Base-by-base conservation (phyloP, 2,888 invertebrate genomes). In the Carterocephalus palaemon region DNA sequence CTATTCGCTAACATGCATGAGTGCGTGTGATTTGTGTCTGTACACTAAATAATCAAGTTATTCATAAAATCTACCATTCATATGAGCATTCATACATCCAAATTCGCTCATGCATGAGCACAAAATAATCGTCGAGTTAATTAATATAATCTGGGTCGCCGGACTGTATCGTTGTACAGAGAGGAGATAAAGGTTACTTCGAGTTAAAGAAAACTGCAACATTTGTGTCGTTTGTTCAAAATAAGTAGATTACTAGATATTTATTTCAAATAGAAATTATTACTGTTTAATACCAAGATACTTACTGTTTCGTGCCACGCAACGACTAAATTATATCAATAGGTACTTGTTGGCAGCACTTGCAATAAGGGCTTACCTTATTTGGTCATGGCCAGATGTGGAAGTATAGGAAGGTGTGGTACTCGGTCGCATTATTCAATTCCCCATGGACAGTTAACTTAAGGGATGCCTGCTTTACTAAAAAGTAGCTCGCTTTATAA, bases 1-100 rank as follows among this genome's bases (percentile, higher is more conserved):
- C 62, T 59, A 64, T 76, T 67, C 62, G 67, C 62, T 59, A 64
- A 60, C 60, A 62, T 55, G 23, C 13, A 23, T 23, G 15, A 23
- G 52, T 68, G 67, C 69, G 60, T 64, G 67, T 53, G 70, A n/a
- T n/a, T n/a, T 70, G 63, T 67, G 59, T 68, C 63, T 66, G 67
- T 65, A 72, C 62, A 75, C 62, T 50, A 69, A 69, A 79, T 76
- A 74, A 78, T 77, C 70, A 67, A 67, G 63, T 77, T 73, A 79
- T 79, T 82, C 76, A 80, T 74, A 63, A 79, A 73, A 69, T 64
- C 57, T 61, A 65, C 67, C 15, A n/a, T n/a, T n/a, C n/a, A n/a
- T n/a, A n/a, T n/a, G n/a, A n/a, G n/a, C 62, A 68, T 65, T 67
- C 60, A 68, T 60, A 57, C 53, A 50, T 42, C 46, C 42, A 52